Base-by-base conservation (phyloP, 2,113 vertebrate species). In the Procavia capensis region DNA sequence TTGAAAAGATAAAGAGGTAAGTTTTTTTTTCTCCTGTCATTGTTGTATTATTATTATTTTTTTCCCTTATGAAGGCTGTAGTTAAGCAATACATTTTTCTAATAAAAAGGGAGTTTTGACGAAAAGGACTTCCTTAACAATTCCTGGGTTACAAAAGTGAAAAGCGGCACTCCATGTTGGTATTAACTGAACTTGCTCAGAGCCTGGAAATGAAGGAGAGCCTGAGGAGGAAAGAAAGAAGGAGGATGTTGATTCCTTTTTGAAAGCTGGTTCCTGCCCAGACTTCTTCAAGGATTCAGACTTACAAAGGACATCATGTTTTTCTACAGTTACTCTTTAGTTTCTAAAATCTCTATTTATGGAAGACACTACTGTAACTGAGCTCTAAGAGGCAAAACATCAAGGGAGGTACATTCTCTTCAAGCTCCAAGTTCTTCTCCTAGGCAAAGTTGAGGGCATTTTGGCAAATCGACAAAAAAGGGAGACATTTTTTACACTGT, bases 241-340 rank as follows among this genome's bases (percentile, higher is more conserved):
- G 4, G 2, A 14, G 1, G 1, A 8, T 2, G 1, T 17, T 31
- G 1, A 1, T 22, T n/a, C 27, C 0, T 2, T 66, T 64, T 36
- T 34, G 79, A 64, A 68, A 36, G 25, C 25, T 64, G 4, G 29
- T 59, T 79, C 19, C 31, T 61, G 2, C 22, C 31, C 64, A 13
- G 25, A 8, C 11, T 76, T 72, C 66, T n/a, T n/a, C 16, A 75
- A 57, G 8, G 20, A 74, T 19, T 27, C 24, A 43, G 1, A 59
- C 3, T n/a, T 74, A 5, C 2, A n/a, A 0, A 31, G 14, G 41
- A 9, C 2, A 20, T 6, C 6, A 59, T 59, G 6, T 9, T 59
- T 70, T 81, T 80, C 39, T 78, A 47, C 92, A 80, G 2, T 11
- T n/a, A 34, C 3, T 50, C 11, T 70, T 68, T 16, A 9, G 39